Evolutionary conservation across 2,113 vertebrate genomes (phyloP).

Genomic region (Bagarius yarrelli): DNA sequence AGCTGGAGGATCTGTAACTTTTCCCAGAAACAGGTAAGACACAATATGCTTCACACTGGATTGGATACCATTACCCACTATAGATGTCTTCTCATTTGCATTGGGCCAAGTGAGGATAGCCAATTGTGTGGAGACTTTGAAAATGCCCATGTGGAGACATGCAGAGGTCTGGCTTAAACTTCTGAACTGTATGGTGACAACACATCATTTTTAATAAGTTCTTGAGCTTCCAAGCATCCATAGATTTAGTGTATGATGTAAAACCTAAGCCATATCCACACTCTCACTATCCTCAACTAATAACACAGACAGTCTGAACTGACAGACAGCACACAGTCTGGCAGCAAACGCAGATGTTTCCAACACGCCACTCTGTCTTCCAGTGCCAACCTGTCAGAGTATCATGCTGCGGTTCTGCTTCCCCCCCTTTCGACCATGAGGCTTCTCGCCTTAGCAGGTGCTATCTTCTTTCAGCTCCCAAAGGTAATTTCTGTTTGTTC

Average conservation of each 20-base stretch:
- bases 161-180: neutral
- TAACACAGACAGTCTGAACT: conserved; percentile 4
- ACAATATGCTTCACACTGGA: no score
- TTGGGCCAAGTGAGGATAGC: no score
- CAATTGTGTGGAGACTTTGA: neutral
- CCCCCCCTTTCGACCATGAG: conserved; percentile 35
- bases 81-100: no score
- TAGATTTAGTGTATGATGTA: neutral
- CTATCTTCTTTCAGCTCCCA: conserved; percentile 67
- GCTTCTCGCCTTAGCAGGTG: conserved; percentile 66
- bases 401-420: conserved; percentile 48
- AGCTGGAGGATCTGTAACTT: no score
- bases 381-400: conserved; percentile 47
- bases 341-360: neutral
- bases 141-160: neutral
- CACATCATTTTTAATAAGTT: neutral
- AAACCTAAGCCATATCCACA: neutral
- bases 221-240: neutral
- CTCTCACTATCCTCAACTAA: neutral
- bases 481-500: conserved; percentile 67
- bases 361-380: neutral
- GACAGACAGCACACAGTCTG: neutral
- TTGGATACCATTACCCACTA: no score
- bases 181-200: neutral
- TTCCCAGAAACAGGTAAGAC: no score